Base-by-base conservation (phyloP, 2,888 invertebrate genomes). In the Oxyteleia sp. region DNA sequence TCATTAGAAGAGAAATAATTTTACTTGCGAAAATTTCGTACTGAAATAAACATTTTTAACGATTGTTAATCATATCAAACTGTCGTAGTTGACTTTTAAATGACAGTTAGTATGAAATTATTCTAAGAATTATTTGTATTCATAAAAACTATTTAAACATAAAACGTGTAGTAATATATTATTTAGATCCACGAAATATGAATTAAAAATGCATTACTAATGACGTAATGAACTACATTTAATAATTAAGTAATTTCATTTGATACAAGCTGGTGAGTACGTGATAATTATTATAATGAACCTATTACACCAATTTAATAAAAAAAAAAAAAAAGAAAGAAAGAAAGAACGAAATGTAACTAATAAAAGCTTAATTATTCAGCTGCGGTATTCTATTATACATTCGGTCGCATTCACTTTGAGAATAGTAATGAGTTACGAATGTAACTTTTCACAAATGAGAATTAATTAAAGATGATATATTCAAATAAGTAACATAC, bases 401-500 rank as follows among this genome's bases (percentile, higher is more conserved):
- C 18, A 49, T 49, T n/a, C 23, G 1, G 2, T 23, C 23, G n/a
- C 35, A 18, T 13, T 8, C 38, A 20, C n/a, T 51, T 38, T 16
- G 38, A 51, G 51, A 51, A 51, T 64, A 26, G 15, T 68, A 41
- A 43, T 43, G 29, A 53, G n/a, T 53, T 53, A 16, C 11, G 45
- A 55, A 41, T 26, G 16, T n/a, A 18, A 53, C 55, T 69, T 55
- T 55, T 51, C 43, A 29, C 55, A 69, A 69, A 43, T 23, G 41
- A 47, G 66, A 69, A 47, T 76, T 66, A 35, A 68, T 35, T 38
- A 66, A 76, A 59, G 53, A 59, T 43, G 26, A 68, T 76, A 57
- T 71, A 61, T 59, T 57, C 74, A 66, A 74, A 68, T 53, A 49
- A 61, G 66, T 75, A 35, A 49, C 49, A 16, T 41, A 61, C 76